Evolutionary conservation across 1,140 invertebrate species (phyloP).

Genomic region (Galendromus occidentalis): DNA sequence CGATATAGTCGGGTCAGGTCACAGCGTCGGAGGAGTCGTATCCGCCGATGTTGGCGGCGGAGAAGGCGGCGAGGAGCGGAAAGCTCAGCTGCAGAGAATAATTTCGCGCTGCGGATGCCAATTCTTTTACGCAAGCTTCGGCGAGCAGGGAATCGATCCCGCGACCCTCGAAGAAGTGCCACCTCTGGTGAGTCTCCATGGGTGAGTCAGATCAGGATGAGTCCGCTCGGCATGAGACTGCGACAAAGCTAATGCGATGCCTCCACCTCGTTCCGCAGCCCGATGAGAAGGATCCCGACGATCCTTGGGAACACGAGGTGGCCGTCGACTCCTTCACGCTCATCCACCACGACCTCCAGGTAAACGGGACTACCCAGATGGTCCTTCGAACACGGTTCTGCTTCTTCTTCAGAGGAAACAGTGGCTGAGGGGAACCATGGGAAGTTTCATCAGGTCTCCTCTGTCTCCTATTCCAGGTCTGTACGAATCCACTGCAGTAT

Average conservation of each 20-base stretch:
- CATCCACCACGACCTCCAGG: slow-evolving; percentile 88
- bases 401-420: too few species aligned
- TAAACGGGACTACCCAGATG: not conserved
- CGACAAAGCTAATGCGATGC: slow-evolving; percentile 30
- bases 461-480: slow-evolving; percentile 35
- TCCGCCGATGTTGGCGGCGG: slow-evolving; percentile 65
- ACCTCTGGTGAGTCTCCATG: slow-evolving; percentile 22
- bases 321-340: slow-evolving; percentile 90
- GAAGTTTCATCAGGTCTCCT: too few species aligned
- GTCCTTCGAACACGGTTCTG: too few species aligned
- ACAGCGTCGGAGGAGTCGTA: slow-evolving; percentile 85
- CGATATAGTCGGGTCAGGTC: slow-evolving; percentile 74
- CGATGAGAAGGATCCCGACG: slow-evolving; percentile 22
- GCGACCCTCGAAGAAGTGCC: slow-evolving; percentile 41
- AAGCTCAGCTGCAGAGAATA: slow-evolving; percentile 67
- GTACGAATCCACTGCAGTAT: slow-evolving; percentile 85
- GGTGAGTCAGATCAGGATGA: too few species aligned
- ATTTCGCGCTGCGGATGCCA: slow-evolving; percentile 91
- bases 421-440: too few species aligned
- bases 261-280: slow-evolving; percentile 19
- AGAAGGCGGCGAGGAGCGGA: slow-evolving; percentile 12
- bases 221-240: slow-evolving; percentile 3
- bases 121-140: slow-evolving; percentile 89
- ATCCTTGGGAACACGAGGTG: slow-evolving; percentile 39
- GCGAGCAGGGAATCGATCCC: slow-evolving; percentile 52